Base-by-base conservation (phyloP, 2,113 vertebrate species). In the Ptychochromis oligacanthus region DNA sequence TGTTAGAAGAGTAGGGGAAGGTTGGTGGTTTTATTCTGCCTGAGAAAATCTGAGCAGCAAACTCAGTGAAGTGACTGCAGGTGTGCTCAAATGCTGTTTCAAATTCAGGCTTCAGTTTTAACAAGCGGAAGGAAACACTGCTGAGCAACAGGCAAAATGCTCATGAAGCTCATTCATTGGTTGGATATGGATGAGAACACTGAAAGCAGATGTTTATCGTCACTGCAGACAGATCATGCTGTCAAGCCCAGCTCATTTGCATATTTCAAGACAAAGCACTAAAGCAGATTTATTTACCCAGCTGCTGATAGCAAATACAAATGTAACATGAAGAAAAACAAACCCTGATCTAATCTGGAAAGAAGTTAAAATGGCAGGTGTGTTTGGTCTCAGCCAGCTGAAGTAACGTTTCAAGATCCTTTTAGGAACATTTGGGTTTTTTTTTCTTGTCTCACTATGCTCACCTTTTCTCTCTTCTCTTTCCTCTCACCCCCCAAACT, bases 121-220 rank as follows among this genome's bases (percentile, higher is more conserved):
- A 80, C 55, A 36, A 46, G 56, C 75, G 52, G 64, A 59, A 58
- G 36, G n/a, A 83, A 81, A 78, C 5, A 26, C 52, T 6, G 13
- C 12, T 13, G 40, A 46, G 79, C 31, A 46, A 9, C 31, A 56
- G 72, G 80, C n/a, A 2, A 46, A 56, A 67, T 22, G 20, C 26
- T 34, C 67, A 72, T 18, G 52, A 72, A 70, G 20, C 61, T 38
- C 9, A 4, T 3, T 9, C 22, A 6, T 2, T 22, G 55, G 75
- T 10, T 56, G n/a, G 82, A 54, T 28, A 6, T 2, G 7, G 70
- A 31, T 3, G 26, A 62, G 54, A 26, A 24, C 55, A 80, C 72
- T 75, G 62, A 59, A 80, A 76, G 28, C 85, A 84, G 75, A 89
- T 89, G 84, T 82, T 78, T 20, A 54, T 38, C n/a, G 14, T 57